Evolutionary conservation across 37 sponge, comb jelly and placozoan species (phyloP), one percentile per base, ranked within the genome.

Genomic region (Theonella swinhoei): DNA sequence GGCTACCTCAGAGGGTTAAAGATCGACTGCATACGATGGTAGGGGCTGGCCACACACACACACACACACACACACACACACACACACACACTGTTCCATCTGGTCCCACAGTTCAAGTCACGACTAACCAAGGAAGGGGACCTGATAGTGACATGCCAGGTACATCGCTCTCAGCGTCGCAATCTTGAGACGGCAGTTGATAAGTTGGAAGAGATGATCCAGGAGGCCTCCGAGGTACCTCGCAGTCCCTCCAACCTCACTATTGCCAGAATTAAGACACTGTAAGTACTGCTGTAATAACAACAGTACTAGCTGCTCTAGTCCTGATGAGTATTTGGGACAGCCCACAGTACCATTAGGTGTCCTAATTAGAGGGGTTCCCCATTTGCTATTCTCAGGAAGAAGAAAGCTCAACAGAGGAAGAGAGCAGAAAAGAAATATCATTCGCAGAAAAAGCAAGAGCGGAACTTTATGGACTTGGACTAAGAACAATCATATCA

Each of bases 1-100:
- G 97, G 97, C 29, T 97, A 32, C 90, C 97, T 17, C 79, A 80
- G 30, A 79, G 90, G 41, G 93, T 97, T n/a, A 95, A 89, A 58
- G 80, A 84, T 22, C 42, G 85, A 62, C 34, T 95, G 38, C 40
- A 77, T 1, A 33, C 35, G 29, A 35, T 91, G 86, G 95, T 94
- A 69, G 11, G 42, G n/a, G n/a, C n/a, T n/a, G n/a, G n/a, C n/a
- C n/a, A n/a, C n/a, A n/a, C n/a, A n/a, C n/a, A n/a, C n/a, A n/a
- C n/a, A n/a, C n/a, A n/a, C n/a, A n/a, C n/a, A n/a, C 31, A 39
- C 3, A n/a, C n/a, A n/a, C n/a, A n/a, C n/a, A n/a, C n/a, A n/a
- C n/a, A n/a, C n/a, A n/a, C n/a, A n/a, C n/a, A n/a, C n/a, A n/a
- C n/a, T n/a, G n/a, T n/a, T n/a, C n/a, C n/a, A n/a, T n/a, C n/a